Evolutionary conservation across 2,888 invertebrate species (phyloP).

Genomic region (Pristionchus entomophagus): DNA sequence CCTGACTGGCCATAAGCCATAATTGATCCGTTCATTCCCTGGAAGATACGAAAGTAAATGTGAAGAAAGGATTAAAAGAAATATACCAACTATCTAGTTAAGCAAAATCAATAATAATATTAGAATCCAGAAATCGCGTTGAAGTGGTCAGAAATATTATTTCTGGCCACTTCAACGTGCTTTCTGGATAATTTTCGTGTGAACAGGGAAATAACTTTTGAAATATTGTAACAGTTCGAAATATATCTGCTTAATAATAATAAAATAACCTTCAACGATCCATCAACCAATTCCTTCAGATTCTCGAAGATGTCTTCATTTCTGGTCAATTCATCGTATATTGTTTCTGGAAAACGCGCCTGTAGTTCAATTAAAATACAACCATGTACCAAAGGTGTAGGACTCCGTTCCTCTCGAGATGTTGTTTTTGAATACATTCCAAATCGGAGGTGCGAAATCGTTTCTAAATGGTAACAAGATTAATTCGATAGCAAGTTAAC

Average conservation of each 20-base stretch:
- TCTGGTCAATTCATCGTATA: neutral
- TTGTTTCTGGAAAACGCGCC: neutral
- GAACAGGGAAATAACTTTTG: no score
- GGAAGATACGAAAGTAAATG: neutral
- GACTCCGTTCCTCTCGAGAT: neutral
- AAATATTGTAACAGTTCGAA: neutral
- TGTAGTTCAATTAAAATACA: neutral
- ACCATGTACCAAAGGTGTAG: conserved; percentile 1
- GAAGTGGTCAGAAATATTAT: no score
- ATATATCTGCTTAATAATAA: neutral
- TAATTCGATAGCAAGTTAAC: neutral
- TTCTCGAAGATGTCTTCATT: neutral
- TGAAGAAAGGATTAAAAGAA: neutral
- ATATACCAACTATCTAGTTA: no score
- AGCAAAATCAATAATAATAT: no score
- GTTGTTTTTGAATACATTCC: neutral
- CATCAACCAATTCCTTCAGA: conserved; percentile 6
- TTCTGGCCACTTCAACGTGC: no score
- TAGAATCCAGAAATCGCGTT: no score
- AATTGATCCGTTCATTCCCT: conserved; percentile 14
- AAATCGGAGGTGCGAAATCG: neutral
- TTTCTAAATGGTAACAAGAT: neutral
- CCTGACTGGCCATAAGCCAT: conserved; percentile 38
- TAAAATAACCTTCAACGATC: neutral
- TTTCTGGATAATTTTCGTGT: no score